These are phyloP conservation scores for Taphrorychus bicolor DNA, from an alignment of 2,888 invertebrate genomes.

Conservation along the genomic window DNA sequence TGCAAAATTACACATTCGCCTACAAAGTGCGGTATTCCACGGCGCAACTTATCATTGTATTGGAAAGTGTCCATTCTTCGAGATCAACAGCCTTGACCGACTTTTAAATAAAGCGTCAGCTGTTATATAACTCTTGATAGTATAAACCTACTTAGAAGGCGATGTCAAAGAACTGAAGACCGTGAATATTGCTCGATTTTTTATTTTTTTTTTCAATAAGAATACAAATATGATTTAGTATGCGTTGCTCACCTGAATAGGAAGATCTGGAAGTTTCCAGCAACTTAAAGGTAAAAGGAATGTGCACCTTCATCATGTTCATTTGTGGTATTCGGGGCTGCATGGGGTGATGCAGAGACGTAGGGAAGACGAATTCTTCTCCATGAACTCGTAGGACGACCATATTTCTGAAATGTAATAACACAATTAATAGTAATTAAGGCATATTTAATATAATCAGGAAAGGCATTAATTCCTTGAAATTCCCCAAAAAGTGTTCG, in stretches of 20 bases:
- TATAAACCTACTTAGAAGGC: neutral
- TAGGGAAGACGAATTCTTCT: slow-evolving; percentile 68
- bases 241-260: slow-evolving; percentile 76
- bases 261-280: slow-evolving; percentile 74
- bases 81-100: slow-evolving; percentile 39
- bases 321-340: slow-evolving; percentile 73
- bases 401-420: slow-evolving; percentile 79
- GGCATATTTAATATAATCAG: slow-evolving; percentile 45
- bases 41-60: neutral
- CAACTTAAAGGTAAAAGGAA: slow-evolving; percentile 82
- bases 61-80: slow-evolving; percentile 34
- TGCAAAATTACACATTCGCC: no score
- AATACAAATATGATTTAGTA: no score
- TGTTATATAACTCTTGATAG: slow-evolving; percentile 24
- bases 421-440: no score
- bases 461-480: neutral
- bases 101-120: slow-evolving; percentile 23
- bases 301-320: slow-evolving; percentile 84
- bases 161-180: slow-evolving; percentile 39
- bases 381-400: slow-evolving; percentile 76
- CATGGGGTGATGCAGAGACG: slow-evolving; percentile 58
- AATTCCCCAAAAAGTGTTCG: neutral
- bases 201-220: slow-evolving; percentile 8
- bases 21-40: no score
- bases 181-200: slow-evolving; percentile 33